Percentiles rank a stretch among this genome's conserved stretches.
Conservation (phyloP, 2,797 vertebrate species). For the Clamator glandarius region DNA sequence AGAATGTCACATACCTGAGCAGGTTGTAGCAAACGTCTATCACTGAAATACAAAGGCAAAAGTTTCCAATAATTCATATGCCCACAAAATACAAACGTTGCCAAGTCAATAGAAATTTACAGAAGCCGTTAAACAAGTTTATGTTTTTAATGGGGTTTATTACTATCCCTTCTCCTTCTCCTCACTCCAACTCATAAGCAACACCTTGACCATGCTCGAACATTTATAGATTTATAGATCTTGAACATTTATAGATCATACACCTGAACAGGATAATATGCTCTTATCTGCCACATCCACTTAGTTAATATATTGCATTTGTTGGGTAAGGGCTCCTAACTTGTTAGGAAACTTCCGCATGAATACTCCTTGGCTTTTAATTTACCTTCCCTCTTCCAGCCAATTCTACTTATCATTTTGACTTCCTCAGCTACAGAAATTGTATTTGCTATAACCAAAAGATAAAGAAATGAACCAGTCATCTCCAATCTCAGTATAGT, state of each 20-base stretch:
- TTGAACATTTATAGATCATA: not conserved
- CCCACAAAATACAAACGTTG: not conserved
- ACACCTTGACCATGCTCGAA: not conserved
- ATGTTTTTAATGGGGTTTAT: not conserved
- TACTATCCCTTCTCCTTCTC: not conserved
- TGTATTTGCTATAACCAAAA: not conserved
- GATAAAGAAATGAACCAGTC: not conserved
- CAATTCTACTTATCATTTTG: not conserved
- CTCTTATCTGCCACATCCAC: not conserved
- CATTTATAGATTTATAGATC: not conserved
- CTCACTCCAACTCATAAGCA: not conserved
- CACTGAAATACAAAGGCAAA: slow-evolving; percentile 79
- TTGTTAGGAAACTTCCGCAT: not conserved
- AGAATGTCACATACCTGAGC: slow-evolving; percentile 96
- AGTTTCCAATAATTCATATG: slow-evolving; percentile 17
- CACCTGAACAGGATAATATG: not conserved
- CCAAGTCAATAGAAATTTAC: not conserved
- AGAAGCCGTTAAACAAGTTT: not conserved
- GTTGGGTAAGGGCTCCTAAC: not conserved
- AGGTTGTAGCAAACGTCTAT: slow-evolving; percentile 92
- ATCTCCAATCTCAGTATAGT: not conserved
- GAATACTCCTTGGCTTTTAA: not conserved
- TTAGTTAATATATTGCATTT: not conserved
- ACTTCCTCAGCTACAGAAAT: not conserved
- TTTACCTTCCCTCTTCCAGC: not conserved